Evolutionary conservation across 2,113 vertebrate species (phyloP), one percentile per base, ranked within the genome.

Genomic region (Aplodontia rufa): DNA sequence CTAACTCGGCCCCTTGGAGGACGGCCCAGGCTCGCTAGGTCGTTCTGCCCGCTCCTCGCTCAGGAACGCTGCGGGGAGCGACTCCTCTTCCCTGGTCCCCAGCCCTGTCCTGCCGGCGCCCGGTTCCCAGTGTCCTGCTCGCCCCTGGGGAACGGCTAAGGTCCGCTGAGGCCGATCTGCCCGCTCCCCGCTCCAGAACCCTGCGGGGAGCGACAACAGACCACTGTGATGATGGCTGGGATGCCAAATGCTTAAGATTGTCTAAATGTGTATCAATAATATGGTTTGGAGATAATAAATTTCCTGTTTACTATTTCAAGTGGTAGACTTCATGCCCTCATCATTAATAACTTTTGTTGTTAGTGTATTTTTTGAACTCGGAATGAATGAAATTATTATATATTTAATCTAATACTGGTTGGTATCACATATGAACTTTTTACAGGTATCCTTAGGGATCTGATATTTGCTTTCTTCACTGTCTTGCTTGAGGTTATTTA

Each of bases 291-390:
- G 55, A 62, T 74, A 71, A 89, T 76, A 47, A 22, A 75, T 79
- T 47, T 78, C 24, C 13, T 84, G 32, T 69, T 84, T 93, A 93
- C 17, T 87, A n/a, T 88, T 92, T 95, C 42, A 94, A 90, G 69
- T 55, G 40, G 17, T 24, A 81, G 6, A 62, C 8, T 83, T 58
- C 30, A 49, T 51, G 47, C 92, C 45, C 22, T 87, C 28, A 32
- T 28, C 82, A 32, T 55, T 87, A 92, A 66, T 92, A 6, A 92
- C 32, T 13, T 45, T 78, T 94, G 37, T 87, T 49, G 12, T 90
- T 83, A 87, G 10, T 62, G 5, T n/a, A 68, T 30, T 66, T 90
- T 82, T 68, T 58, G 22, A 82, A 84, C 35, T 83, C 28, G 37
- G 49, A 87, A 84, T 90, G 90, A 74, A 24, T 83, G 60, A 66